Base-by-base conservation (phyloP, 1,140 invertebrate species). In the Heliconius eleuchia region DNA sequence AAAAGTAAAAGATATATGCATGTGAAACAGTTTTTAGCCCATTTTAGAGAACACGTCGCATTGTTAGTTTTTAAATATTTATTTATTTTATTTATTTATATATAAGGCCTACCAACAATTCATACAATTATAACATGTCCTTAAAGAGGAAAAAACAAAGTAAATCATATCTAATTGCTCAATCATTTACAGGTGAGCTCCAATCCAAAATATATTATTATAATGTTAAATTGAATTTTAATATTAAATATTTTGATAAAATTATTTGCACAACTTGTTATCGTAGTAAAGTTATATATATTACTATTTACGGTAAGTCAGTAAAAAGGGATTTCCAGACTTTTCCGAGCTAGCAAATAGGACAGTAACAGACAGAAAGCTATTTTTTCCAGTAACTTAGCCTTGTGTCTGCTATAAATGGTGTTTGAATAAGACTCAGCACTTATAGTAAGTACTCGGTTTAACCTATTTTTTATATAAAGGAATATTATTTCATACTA, bases 381-480 rank as follows among this genome's bases (percentile, higher is more conserved):
- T 30, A 66, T 66, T 66, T 66, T 66, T 30, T 66, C 23, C 5
- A 27, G 11, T 30, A 57, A n/a, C 60, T 66, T 16, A 66, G 60
- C 60, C 23, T 66, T 30, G 60, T 66, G 60, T 27, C 60, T 66
- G 60, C 9, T 13, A 30, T 30, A 66, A 66, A 30, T 66, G 60
- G 60, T 66, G 60, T 66, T 66, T 66, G 60, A 66, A 66, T 66
- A 66, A 66, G 3, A 27, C 55, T 57, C 60, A 30, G 60, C 60
- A 66, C 60, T 66, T 57, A 57, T n/a, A 9, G n/a, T 23, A 66
- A 66, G 23, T 66, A 27, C 60, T 66, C 23, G 27, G 27, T 66
- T 57, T 30, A 66, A 30, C 60, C 23, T 30, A 66, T 16, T 66
- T 66, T 27, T 9, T 66, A 66, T 30, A 23, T 30, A 66, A 66